These are phyloP conservation scores for Sylvilagus bachmani DNA, from an alignment of 2,113 vertebrate genomes.

Conservation along the genomic window DNA sequence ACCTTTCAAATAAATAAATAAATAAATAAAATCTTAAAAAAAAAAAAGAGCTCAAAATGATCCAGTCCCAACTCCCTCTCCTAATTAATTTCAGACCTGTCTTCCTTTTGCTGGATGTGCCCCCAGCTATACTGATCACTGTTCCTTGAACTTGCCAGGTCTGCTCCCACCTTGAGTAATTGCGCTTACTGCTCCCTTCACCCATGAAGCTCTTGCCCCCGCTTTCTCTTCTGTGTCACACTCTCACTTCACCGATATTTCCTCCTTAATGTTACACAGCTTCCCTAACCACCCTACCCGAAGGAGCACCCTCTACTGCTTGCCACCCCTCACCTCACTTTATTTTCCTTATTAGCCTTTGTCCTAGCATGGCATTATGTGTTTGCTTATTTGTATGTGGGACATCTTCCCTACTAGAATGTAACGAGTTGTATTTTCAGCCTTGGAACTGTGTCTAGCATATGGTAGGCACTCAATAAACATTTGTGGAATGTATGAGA, in stretches of 20 bases:
- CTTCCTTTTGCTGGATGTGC: not conserved
- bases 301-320: not conserved
- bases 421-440: not conserved
- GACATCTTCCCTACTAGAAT: not conserved
- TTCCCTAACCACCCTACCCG: not conserved
- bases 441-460: not conserved
- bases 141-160: not conserved
- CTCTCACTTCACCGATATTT: not conserved
- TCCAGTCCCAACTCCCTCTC: not conserved
- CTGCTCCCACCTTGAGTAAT: not conserved
- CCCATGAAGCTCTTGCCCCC: not conserved
- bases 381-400: constrained; percentile 11
- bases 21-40: too few relatives aligned
- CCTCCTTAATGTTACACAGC: not conserved
- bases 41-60: not conserved
- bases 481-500: not conserved
- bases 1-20: too few relatives aligned
- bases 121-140: not conserved
- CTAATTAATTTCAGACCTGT: not conserved
- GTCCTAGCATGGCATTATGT: not conserved
- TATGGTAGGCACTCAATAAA: not conserved
- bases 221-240: not conserved
- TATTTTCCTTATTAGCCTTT: not conserved
- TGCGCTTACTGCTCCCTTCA: not conserved
- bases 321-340: not conserved